A percentile compares a stretch with the other conserved stretches of the same genome.
phyloP scores from a whole-genome alignment of 2,797 vertebrate genomes.

The Leucoraja ocellata region DNA sequence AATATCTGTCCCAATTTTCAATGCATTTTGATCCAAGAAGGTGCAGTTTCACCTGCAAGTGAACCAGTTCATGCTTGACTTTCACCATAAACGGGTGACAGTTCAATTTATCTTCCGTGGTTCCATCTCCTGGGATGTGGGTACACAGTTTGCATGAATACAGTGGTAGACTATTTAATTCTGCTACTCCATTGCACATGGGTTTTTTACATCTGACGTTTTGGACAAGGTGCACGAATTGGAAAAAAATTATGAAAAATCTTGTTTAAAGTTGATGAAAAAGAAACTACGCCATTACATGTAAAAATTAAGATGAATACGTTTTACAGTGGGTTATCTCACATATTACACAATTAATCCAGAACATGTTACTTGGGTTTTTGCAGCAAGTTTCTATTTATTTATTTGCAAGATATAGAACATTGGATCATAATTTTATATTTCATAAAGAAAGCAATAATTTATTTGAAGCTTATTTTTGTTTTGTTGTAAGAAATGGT shows the following conservation, averaged over 20 bases:
- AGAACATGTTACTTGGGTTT: not conserved
- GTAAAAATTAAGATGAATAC: not conserved
- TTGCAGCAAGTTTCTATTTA: not conserved
- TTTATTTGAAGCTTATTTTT: slow-evolving; percentile 9
- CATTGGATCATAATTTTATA: not conserved
- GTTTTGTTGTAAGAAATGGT: not conserved
- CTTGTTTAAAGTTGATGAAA: not conserved
- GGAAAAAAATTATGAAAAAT: not conserved
- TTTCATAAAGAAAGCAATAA: not conserved
- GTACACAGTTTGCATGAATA: not conserved
- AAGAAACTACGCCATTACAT: not conserved
- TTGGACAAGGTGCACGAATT: not conserved
- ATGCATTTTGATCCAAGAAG: not conserved
- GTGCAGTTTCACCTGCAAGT: not conserved
- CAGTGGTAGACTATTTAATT: not conserved
- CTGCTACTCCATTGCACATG: not conserved
- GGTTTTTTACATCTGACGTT: not conserved
- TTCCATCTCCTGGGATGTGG: not conserved
- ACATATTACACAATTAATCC: not conserved
- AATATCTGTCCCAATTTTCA: not conserved
- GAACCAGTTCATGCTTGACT: not conserved
- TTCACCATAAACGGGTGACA: not conserved
- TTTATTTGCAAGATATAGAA: too few species aligned
- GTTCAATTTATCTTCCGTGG: not conserved
- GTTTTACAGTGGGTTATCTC: not conserved